Evolutionary conservation across 2,888 invertebrate species (phyloP).

Genomic region (Drosophila falleni): DNA sequence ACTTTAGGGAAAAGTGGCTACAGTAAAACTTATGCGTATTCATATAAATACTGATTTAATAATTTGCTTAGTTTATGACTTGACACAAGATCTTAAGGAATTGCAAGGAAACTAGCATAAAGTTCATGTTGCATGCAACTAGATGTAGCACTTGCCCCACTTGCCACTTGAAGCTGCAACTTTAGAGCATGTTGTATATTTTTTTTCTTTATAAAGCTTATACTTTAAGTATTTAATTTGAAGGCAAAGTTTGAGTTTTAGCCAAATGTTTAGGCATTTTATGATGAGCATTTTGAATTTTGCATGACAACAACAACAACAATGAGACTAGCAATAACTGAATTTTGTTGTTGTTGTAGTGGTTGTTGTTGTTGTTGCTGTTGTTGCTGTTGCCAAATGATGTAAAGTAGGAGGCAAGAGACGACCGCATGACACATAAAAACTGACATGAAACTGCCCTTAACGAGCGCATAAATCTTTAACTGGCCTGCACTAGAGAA

Average conservation of each 20-base stretch:
- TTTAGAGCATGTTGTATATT: neutral
- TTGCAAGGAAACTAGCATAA: slow-evolving; percentile 7
- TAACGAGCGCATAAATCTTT: slow-evolving; percentile 80
- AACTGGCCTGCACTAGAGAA: slow-evolving; percentile 56
- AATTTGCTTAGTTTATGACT: slow-evolving; percentile 33
- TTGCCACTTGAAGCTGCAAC: slow-evolving; percentile 3
- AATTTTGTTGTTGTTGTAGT: neutral
- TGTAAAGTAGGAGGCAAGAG: slow-evolving; percentile 20
- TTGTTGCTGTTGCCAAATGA: slow-evolving; percentile 6
- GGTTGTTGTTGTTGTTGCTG: neutral
- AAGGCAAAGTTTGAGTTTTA: slow-evolving; percentile 19
- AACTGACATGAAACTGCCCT: slow-evolving; percentile 79
- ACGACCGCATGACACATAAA: slow-evolving; percentile 74
- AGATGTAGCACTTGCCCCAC: neutral
- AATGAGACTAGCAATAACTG: slow-evolving; percentile 13
- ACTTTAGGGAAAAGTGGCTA: neutral
- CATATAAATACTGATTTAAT: slow-evolving; percentile 39
- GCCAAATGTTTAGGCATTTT: slow-evolving; percentile 51
- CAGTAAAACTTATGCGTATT: slow-evolving; percentile 15
- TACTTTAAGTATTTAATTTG: slow-evolving; percentile 1
- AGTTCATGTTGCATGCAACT: slow-evolving; percentile 9
- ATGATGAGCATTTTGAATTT: slow-evolving; percentile 57
- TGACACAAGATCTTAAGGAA: slow-evolving; percentile 17
- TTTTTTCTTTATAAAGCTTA: too few relatives aligned
- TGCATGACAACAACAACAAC: slow-evolving; percentile 45